Base-by-base conservation (phyloP, 2,888 invertebrate species). In the Harpalus rubripes region DNA sequence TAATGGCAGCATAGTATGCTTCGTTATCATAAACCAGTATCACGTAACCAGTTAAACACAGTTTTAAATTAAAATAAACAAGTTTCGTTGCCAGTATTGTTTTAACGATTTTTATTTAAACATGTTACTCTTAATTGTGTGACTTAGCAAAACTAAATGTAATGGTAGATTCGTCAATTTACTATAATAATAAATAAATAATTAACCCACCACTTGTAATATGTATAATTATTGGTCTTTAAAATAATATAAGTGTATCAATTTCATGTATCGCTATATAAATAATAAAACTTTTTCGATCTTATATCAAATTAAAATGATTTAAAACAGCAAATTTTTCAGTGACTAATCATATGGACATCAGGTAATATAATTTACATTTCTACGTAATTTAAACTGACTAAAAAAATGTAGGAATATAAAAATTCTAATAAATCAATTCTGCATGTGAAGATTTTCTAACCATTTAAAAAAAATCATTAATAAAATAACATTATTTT, bases 21-120 rank as follows among this genome's bases (percentile, higher is more conserved):
- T 78, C 63, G n/a, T 39, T n/a, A 39, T 39, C 44, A 74, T 74
- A 74, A 74, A 39, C 63, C 16, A 74, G 15, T 44, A 68, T 15
- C 39, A 68, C 22, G 22, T 22, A 22, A 22, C 22, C 22, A 22
- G 22, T 22, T 1, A 22, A 22, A 22, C 22, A 22, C 44, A 74
- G 44, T 12, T 41, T 74, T 44, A 74, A 26, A 79, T 65, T 84
- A 26, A 65, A 16, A 56, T 68, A 85, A 56, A 80, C 12, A 44
- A n/a, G 41, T 58, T 80, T 58, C 58, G 85, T 85, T 85, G 85
- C 85, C 85, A 80, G 56, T 85, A 68, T 18, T 85, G 85, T 85
- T 85, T 85, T 85, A 85, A 85, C 85, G 79, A 80, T 79, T 78
- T 61, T 79, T 76, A 68, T 59, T 56, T 79, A 72, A 79, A 59